Base-by-base conservation (phyloP, 2,797 vertebrate genomes). In the Microcaecilia unicolor region DNA sequence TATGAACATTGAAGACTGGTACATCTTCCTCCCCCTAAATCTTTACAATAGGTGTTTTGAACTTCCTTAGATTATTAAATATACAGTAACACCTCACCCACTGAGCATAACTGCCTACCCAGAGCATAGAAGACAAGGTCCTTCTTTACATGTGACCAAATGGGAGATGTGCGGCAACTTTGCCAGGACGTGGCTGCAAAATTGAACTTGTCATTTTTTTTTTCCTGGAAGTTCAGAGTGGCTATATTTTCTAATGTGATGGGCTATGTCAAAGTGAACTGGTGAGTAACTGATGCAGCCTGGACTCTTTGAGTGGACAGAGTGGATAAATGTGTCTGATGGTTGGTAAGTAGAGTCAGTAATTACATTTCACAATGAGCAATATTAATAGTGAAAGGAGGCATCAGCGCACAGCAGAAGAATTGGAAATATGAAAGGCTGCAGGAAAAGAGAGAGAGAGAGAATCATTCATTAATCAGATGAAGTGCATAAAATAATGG, bases 321-420 rank as follows among this genome's bases (percentile, higher is more conserved):
- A 52, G 57, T 69, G 70, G 59, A 74, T 76, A 69, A 74, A 78
- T 69, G 64, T 65, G 50, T 67, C 67, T 68, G 64, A 70, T 47
- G 36, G 66, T 44, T 55, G 40, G 39, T 75, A 70, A 70, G n/a
- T 72, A 70, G 65, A 72, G 65, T 66, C 70, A 51, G 72, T 76
- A 76, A 80, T 81, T 77, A 78, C 69, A 70, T 80, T 76, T 80
- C 67, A 56, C 60, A 46, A 45, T 72, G 71, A 84, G 55, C 37
- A 51, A 74, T 82, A 81, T 81, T 79, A 72, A 81, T 74, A 74
- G 64, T 48, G 62, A 72, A 70, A 55, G 56, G 61, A 48, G 52
- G 28, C 55, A 61, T 55, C 37, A 11, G 60, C 40, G 15, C 33
- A 25, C 52, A 37, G 46, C 38, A 18, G 29, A 63, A 57, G 69